Percentiles rank a stretch among this genome's conserved stretches.
These are phyloP conservation scores for Choloepus didactylus DNA, from an alignment of 2,797 vertebrate species.

Conservation along the genomic window DNA sequence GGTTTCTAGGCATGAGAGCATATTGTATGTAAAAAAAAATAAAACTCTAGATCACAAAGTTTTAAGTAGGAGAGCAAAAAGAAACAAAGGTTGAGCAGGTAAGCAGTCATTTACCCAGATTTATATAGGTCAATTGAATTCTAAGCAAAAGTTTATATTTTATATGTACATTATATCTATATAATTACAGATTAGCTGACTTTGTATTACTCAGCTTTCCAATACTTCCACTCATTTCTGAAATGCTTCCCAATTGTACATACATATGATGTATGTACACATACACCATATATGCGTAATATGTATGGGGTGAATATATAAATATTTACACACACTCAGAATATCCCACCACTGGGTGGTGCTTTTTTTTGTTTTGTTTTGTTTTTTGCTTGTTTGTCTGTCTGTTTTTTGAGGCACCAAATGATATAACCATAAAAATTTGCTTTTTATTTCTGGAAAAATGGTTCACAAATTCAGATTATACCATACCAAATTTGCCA, in stretches of 20 bases:
- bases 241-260: not conserved
- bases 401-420: not conserved
- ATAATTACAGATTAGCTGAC: not conserved
- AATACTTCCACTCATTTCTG: not conserved
- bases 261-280: not conserved
- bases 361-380: not conserved
- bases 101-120: not conserved
- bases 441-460: conserved; percentile 14
- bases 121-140: not conserved
- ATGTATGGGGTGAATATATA: not conserved
- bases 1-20: not conserved
- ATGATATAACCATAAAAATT: conserved; percentile 26
- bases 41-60: not conserved
- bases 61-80: not conserved
- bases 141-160: not conserved
- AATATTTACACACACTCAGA: not conserved
- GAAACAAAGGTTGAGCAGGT: not conserved
- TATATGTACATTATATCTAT: not conserved
- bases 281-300: not conserved
- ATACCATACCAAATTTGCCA: not conserved
- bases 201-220: not conserved
- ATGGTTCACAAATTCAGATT: conserved; percentile 17
- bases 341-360: not conserved
- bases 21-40: not conserved
- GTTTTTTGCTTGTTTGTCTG: too few species aligned